Evolutionary conservation across 2,113 vertebrate genomes (phyloP), one percentile per base, ranked within the genome.

Genomic region (Piprites chloris): DNA sequence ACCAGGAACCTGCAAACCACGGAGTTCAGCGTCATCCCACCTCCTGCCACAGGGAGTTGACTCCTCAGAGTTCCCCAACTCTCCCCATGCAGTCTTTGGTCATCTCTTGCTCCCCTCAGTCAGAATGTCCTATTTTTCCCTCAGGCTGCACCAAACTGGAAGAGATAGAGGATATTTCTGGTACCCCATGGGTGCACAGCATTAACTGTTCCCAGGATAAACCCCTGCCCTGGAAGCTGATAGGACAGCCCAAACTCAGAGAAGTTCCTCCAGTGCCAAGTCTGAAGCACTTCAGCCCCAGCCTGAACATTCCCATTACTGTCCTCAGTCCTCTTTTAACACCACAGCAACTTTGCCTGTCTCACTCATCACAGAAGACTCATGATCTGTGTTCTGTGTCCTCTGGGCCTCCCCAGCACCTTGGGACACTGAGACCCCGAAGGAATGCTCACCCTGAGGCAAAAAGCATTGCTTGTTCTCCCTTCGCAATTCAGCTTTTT

Each of bases 261-360:
- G 26, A 18, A 23, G 15, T 17, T 74, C 42, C 50, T 66, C 14
- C 55, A 26, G 22, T 17, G 28, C 17, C 19, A 32, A 53, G 46
- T 10, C 26, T 33, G 24, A 47, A 27, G 27, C n/a, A 15, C 12
- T 44, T 22, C 28, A 67, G 7, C 33, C 49, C 50, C 52, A 69
- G 41, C 12, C 46, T 33, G 49, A 41, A n/a, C 2, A 1, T 2
- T n/a, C 3, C 2, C 6, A 6, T 12, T 8, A 2, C 5, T 37
- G 26, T 32, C 58, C 19, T 37, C 27, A 0, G 44, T 65, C 13
- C 42, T 74, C 49, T 52, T n/a, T 24, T 11, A 33, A 11, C 62
- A 16, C 53, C 17, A 32, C 1, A 7, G 39, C 5, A 56, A 11
- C 73, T 47, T 14, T 65, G 67, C 30, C 50, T 26, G 1, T 11